Percentiles rank a stretch among this genome's conserved stretches.
Evolutionary conservation across 2,113 vertebrate species (phyloP).

Genomic region (Trichechus manatus): DNA sequence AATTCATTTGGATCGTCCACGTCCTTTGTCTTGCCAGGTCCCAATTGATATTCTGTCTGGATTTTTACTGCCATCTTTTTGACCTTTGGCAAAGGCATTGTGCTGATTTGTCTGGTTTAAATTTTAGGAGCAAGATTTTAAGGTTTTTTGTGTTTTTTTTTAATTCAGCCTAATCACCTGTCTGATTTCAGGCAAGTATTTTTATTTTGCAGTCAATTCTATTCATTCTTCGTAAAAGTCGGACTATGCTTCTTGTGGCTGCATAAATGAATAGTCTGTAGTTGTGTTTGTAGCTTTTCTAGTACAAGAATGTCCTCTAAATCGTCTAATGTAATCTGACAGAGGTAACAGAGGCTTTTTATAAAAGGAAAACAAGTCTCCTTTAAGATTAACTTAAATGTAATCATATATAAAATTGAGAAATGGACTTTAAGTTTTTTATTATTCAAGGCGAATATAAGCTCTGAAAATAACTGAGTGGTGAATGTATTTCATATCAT

Average conservation of each 20-base stretch:
- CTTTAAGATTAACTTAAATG: slow-evolving; percentile 57
- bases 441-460: slow-evolving; percentile 43
- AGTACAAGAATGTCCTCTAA: slow-evolving; percentile 62
- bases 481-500: background rate
- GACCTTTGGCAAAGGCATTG: slow-evolving; percentile 71
- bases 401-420: slow-evolving; percentile 60
- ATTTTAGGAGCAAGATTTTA: slow-evolving; percentile 60
- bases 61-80: slow-evolving; percentile 78
- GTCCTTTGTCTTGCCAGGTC: slow-evolving; percentile 76
- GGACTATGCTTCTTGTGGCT: slow-evolving; percentile 47
- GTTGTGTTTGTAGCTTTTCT: slow-evolving; percentile 54
- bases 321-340: slow-evolving; percentile 68
- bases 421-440: slow-evolving; percentile 52
- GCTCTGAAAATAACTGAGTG: background rate
- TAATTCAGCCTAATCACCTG: slow-evolving; percentile 50
- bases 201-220: slow-evolving; percentile 58
- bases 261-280: slow-evolving; percentile 42
- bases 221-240: slow-evolving; percentile 68
- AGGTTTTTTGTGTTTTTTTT: slow-evolving; percentile 14
- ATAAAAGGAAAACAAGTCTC: slow-evolving; percentile 57
- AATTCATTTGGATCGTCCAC: slow-evolving; percentile 72
- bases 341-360: slow-evolving; percentile 59
- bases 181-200: slow-evolving; percentile 43
- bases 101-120: slow-evolving; percentile 73
- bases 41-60: slow-evolving; percentile 75